Evolutionary conservation across 2,797 vertebrate species (phyloP), one percentile per base, ranked within the genome.

Genomic region (Corythornis leucogaster): DNA sequence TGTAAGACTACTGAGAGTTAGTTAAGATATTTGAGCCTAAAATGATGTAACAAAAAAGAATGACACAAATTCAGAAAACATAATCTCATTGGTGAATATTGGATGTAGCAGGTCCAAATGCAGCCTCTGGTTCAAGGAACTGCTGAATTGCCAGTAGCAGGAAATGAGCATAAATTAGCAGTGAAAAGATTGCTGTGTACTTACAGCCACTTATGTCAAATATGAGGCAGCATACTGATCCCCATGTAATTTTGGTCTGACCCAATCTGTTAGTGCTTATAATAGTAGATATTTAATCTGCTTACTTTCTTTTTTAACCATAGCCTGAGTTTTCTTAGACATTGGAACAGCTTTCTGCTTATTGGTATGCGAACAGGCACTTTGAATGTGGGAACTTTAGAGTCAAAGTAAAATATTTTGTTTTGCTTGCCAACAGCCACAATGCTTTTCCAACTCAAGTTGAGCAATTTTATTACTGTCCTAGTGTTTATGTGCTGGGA

Each of bases 381-480:
- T 76, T 70, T 51, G 40, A 77, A 84, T 87, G 75, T 12, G 12
- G 14, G 66, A 82, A 62, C 48, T 73, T 91, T 45, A 51, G 63
- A 69, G 45, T 61, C 25, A 74, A 85, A 89, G 24, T 31, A 76
- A 91, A 85, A 67, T 53, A 42, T 84, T 95, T 91, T 66, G 57
- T 53, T 66, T n/a, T 88, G 54, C 50, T 90, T 94, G 85, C 73
- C 89, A 89, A 31, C 15, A 81, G 38, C 19, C 57, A 67, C 51
- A 79, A 69, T 26, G 12, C 9, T 80, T 79, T 89, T 85, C 85
- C 85, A 93, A n/a, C 16, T 75, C 38, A 48, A 77, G 51, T 48
- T 58, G 30, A 81, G 17, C 9, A 74, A 63, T 91, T 90, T 87
- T 93, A 66, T 80, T 92, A 50, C 46, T 87, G 42, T 83, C 85